Evolutionary conservation across 2,888 invertebrate genomes (phyloP).

Genomic region (Ophion obscuratus): DNA sequence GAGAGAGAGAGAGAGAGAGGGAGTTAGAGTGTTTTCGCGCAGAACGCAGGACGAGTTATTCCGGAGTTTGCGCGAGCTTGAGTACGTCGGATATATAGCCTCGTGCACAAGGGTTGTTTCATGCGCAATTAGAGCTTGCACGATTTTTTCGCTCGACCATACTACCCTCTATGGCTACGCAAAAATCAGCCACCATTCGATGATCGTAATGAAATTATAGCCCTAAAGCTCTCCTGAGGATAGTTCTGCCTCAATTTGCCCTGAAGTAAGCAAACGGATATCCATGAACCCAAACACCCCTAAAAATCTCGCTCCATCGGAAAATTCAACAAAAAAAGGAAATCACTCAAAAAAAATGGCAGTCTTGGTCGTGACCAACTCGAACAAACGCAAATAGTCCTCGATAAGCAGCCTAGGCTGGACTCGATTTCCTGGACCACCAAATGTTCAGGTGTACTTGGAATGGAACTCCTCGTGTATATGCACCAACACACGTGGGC

Average conservation of each 20-base stretch:
- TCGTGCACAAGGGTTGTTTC: background rate
- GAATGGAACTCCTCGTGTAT: background rate
- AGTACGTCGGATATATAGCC: conserved; percentile 23
- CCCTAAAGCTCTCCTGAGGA: background rate
- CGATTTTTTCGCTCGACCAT: background rate
- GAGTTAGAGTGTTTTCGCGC: conserved; percentile 60
- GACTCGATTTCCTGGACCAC: background rate
- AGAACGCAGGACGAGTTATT: conserved; percentile 56
- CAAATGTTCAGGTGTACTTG: background rate
- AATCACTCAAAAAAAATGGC: background rate
- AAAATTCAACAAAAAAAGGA: background rate
- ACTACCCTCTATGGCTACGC: background rate
- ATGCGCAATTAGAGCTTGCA: background rate
- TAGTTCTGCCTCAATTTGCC: background rate
- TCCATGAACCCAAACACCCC: background rate
- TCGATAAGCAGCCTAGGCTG: background rate
- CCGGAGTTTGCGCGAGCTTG: conserved; percentile 47
- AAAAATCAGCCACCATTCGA: background rate
- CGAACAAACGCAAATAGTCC: background rate
- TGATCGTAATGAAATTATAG: background rate
- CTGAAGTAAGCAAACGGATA: background rate
- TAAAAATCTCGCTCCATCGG: background rate
- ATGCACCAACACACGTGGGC: conserved; percentile 15
- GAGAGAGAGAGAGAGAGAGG: conserved; percentile 38
- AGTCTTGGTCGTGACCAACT: background rate